Evolutionary conservation across 2,113 vertebrate genomes (phyloP), one percentile per base, ranked within the genome.

Genomic region (Aix galericulata): DNA sequence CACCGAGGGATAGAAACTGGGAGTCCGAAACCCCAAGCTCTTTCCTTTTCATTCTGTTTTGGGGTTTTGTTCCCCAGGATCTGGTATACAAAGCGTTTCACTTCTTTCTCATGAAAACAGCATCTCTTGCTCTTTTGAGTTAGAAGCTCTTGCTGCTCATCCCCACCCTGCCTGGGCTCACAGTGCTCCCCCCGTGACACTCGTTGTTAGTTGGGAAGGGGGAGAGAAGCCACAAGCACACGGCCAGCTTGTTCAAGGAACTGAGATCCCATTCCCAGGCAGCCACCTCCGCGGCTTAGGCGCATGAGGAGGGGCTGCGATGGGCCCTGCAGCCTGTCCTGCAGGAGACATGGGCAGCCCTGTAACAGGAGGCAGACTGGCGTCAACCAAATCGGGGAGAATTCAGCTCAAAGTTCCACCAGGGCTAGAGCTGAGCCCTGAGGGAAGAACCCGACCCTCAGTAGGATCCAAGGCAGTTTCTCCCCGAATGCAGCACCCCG

Each of bases 371-470:
- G 11, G 4, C 6, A 25, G 52, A 9, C 38, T 8, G 68, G 79
- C 42, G 66, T 9, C 50, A 2, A 60, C 34, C n/a, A 4, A 0
- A 32, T 5, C 1, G 0, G 5, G 7, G 58, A 8, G 34, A 78
- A 86, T 69, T 53, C 8, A 21, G 6, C 55, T 58, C 31, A 8
- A 34, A 77, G 29, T 93, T 53, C 55, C 50, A 34, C 0, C 0
- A 34, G 64, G 74, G 52, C 26, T 8, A 3, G 11, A 79, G 58
- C 25, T 1, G n/a, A 80, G 66, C 42, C 36, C 27, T 31, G 29
- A 62, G 0, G 15, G 40, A 64, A 50, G 20, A 31, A 38, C 6
- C 13, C 2, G 2, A n/a, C 32, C 21, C 25, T 26, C 53, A 34
- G 22, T 0, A n/a, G 69, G 72, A 62, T 64, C 53, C 76, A 85